Percentiles rank a stretch among this genome's conserved stretches.
These are phyloP conservation scores for Sphaerodactylus townsendi DNA, from an alignment of 2,113 vertebrate genomes.

Conservation along the genomic window DNA sequence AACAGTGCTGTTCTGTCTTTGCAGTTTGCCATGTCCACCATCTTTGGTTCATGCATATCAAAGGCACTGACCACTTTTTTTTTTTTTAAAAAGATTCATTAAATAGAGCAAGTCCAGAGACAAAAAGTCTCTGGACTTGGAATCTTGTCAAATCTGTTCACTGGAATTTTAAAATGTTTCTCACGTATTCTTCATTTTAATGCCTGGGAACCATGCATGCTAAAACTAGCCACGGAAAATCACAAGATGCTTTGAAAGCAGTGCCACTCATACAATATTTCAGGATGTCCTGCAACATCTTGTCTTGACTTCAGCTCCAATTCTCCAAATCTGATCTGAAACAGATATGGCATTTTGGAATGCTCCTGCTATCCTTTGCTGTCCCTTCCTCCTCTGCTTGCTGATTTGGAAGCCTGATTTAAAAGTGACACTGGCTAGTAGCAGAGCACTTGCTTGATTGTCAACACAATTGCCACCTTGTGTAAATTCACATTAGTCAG, in stretches of 20 bases:
- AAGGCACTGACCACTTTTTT: conserved; percentile 2
- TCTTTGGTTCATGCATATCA: conserved; percentile 18
- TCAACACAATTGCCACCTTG: not conserved
- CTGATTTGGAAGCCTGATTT: not conserved
- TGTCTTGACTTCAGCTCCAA: not conserved
- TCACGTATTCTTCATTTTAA: not conserved
- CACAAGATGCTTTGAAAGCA: not conserved
- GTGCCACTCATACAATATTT: not conserved
- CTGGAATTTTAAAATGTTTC: accelerated
- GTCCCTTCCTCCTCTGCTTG: not conserved
- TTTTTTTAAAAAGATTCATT: conserved; percentile 10
- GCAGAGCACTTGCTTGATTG: no score
- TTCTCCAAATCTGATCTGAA: not conserved
- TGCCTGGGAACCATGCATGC: not conserved
- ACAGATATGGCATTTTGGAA: not conserved
- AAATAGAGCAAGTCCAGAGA: not conserved
- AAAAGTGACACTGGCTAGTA: not conserved
- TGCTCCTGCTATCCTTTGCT: no score
- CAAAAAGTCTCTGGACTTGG: not conserved
- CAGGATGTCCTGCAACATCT: not conserved
- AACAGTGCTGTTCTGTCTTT: not conserved
- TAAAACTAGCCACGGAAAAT: not conserved
- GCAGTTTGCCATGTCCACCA: not conserved
- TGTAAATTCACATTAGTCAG: not conserved
- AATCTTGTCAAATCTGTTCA: accelerated